Evolutionary conservation across 2,797 vertebrate species (phyloP).

Genomic region (Catamblyrhynchus diadema): DNA sequence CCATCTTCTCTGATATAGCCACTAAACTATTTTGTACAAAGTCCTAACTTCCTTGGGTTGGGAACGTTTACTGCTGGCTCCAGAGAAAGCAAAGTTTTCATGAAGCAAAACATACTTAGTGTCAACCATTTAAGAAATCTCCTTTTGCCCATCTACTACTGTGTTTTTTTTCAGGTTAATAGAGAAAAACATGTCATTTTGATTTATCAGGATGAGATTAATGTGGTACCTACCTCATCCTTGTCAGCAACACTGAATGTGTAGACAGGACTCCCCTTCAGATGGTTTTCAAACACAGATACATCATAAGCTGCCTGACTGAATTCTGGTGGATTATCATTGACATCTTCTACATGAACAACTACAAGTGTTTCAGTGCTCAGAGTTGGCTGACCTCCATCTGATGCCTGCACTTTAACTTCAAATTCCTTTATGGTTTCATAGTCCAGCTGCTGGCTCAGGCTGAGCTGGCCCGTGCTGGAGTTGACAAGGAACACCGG

Average conservation of each 20-base stretch:
- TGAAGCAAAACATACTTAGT: neutral
- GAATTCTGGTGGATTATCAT: conserved; percentile 79
- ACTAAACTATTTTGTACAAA: neutral
- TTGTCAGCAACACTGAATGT: conserved; percentile 74
- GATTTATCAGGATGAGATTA: neutral
- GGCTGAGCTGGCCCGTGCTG: conserved; percentile 56
- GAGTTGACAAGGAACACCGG: conserved; percentile 61
- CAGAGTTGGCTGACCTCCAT: conserved; percentile 71
- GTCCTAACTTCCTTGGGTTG: neutral
- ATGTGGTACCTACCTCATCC: conserved; percentile 72
- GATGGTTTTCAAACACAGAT: conserved; percentile 73
- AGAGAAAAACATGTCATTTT: neutral
- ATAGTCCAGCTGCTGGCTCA: conserved; percentile 73
- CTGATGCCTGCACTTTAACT: conserved; percentile 73
- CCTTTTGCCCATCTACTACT: neutral
- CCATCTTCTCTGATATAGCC: neutral
- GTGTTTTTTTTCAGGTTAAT: neutral
- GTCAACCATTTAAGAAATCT: neutral
- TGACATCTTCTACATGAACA: conserved; percentile 74
- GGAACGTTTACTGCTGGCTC: neutral
- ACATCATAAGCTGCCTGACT: conserved; percentile 60
- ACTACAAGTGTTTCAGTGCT: conserved; percentile 34
- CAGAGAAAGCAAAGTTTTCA: neutral
- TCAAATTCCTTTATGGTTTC: conserved; percentile 59
- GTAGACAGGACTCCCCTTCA: conserved; percentile 64